Evolutionary conservation across 2,113 vertebrate species (phyloP).

Genomic region (Aspidoscelis tigris): DNA sequence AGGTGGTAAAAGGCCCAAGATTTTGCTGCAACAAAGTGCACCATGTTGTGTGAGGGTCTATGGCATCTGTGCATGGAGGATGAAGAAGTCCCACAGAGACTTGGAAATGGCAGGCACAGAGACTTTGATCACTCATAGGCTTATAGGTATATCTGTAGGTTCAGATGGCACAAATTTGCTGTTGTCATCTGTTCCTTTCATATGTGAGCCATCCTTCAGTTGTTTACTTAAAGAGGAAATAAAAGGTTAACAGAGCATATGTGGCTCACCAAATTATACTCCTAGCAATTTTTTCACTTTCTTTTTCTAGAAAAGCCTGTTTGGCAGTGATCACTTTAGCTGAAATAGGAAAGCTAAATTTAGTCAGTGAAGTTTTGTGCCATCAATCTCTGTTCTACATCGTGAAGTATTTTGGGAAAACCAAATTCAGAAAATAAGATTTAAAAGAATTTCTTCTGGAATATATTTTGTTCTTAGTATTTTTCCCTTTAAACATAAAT

Average conservation of each 20-base stretch:
- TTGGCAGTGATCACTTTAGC: background rate
- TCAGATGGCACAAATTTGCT: background rate
- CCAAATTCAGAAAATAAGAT: background rate
- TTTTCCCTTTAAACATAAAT: background rate
- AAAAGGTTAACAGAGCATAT: background rate
- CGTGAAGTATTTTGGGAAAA: background rate
- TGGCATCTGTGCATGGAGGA: no score
- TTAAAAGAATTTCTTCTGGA: background rate
- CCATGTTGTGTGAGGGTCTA: no score
- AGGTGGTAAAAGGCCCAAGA: no score
- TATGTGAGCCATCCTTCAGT: background rate
- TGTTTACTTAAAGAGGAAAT: background rate
- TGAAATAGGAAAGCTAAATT: no score
- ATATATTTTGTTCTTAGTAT: background rate
- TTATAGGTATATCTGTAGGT: no score
- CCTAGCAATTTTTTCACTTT: background rate
- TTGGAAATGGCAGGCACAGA: no score
- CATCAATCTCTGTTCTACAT: background rate
- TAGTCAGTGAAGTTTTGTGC: background rate
- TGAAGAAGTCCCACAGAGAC: no score
- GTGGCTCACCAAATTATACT: background rate
- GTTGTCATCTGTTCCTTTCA: background rate
- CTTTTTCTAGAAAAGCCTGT: background rate
- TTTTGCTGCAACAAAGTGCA: no score
- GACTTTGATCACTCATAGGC: no score